phyloP scores from a whole-genome alignment of 1,140 invertebrate genomes.

The Physella acuta region DNA sequence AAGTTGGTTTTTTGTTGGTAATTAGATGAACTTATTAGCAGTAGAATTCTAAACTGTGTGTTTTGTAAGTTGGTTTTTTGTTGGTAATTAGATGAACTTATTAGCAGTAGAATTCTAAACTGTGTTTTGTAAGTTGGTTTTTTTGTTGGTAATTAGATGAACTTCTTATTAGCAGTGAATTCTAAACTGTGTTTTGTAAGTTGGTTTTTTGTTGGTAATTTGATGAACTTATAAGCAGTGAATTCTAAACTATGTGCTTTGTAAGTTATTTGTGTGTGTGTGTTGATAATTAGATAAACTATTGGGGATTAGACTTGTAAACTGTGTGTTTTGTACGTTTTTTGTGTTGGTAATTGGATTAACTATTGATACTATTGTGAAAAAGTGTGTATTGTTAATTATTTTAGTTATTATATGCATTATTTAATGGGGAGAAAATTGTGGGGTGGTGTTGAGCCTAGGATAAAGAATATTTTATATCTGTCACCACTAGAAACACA shows the following conservation, averaged over 20 bases:
- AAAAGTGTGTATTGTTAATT: neutral
- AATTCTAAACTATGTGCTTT: constrained; percentile 3
- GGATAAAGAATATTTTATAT: neutral
- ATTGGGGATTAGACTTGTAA: constrained; percentile 37
- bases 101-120: constrained; percentile 35
- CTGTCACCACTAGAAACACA: constrained; percentile 2
- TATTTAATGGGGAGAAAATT: neutral
- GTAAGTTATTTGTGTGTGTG: constrained; percentile 15
- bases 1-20: constrained; percentile 7
- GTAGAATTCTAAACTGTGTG: neutral
- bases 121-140: constrained; percentile 12
- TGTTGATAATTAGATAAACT: too few species aligned
- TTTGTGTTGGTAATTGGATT: too few species aligned
- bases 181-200: constrained; percentile 26
- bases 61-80: constrained; percentile 14
- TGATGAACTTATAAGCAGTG: too few species aligned
- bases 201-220: neutral
- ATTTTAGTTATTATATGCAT: neutral
- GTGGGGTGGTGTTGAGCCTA: neutral
- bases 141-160: too few species aligned
- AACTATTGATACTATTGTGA: too few species aligned
- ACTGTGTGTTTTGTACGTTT: neutral
- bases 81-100: too few species aligned
- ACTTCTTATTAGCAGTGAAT: constrained; percentile 46
- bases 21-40: too few species aligned